Evolutionary conservation across 2,797 vertebrate genomes (phyloP).

Genomic region (Nyctalus aviator): DNA sequence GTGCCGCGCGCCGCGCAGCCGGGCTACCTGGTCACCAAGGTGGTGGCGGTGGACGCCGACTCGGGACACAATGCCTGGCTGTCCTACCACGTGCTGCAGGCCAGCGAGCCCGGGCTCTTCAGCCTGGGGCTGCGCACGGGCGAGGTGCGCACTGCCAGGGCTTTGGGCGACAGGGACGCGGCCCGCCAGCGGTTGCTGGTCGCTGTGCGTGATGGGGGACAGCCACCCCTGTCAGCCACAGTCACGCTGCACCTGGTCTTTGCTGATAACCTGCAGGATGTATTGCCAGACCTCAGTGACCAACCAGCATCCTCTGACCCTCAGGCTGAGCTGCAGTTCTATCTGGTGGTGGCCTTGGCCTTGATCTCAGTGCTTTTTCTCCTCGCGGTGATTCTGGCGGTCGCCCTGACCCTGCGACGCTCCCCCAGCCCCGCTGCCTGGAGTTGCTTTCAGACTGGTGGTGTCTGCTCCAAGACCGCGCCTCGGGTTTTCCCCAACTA

Average conservation of each 20-base stretch:
- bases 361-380: conserved; percentile 77
- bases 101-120: too few relatives aligned
- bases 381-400: neutral
- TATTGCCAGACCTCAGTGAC: conserved; percentile 53
- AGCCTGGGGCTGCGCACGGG: too few relatives aligned
- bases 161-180: too few relatives aligned
- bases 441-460: conserved; percentile 15
- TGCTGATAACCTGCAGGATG: conserved; percentile 73
- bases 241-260: conserved; percentile 66
- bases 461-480: conserved; percentile 11
- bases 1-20: neutral
- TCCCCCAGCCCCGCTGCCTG: neutral
- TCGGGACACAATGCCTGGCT: too few relatives aligned
- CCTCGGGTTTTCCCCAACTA: conserved; percentile 33
- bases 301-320: neutral
- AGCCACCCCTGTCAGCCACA: conserved; percentile 62
- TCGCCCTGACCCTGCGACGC: neutral
- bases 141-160: too few relatives aligned
- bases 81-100: too few relatives aligned
- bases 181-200: neutral
- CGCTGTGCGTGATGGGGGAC: neutral
- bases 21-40: neutral
- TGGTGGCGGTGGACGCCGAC: too few relatives aligned
- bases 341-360: conserved; percentile 73
- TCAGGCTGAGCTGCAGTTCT: conserved; percentile 72